Evolutionary conservation across 1,140 invertebrate species (phyloP).

Genomic region (Drosophila sechellia): DNA sequence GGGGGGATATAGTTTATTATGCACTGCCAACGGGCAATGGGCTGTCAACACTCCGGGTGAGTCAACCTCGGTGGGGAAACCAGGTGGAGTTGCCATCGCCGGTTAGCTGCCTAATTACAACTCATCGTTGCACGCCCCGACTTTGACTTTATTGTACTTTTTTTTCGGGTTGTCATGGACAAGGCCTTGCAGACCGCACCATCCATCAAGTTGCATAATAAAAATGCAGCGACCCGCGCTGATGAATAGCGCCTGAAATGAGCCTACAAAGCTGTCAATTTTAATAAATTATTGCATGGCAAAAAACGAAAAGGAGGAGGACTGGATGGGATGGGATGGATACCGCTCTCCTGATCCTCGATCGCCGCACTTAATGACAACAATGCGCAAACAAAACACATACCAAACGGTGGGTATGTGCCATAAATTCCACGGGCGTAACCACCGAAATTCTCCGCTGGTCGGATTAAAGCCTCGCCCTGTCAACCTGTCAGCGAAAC

Average conservation of each 20-base stretch:
- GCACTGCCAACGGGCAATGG: constrained; percentile 30
- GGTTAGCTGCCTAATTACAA: constrained; percentile 73
- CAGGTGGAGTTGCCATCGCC: constrained; percentile 28
- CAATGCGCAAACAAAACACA: constrained; percentile 81
- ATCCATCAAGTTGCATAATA: constrained; percentile 84
- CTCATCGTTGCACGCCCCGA: constrained; percentile 55
- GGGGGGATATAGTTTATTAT: constrained; percentile 44
- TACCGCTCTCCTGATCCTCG: constrained; percentile 18
- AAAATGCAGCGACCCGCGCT: constrained; percentile 75
- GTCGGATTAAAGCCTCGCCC: constrained; percentile 50
- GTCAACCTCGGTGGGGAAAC: constrained; percentile 8
- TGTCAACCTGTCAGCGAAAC: constrained; percentile 68
- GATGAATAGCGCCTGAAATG: constrained; percentile 84
- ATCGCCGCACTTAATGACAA: constrained; percentile 73
- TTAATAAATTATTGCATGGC: constrained; percentile 82
- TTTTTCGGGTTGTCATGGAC: constrained; percentile 51
- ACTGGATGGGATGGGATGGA: neutral
- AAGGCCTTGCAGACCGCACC: constrained; percentile 67
- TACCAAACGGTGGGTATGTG: constrained; percentile 66
- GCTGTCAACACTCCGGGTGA: constrained; percentile 60
- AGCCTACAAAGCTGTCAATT: constrained; percentile 84
- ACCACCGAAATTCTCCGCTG: constrained; percentile 29
- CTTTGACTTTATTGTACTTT: constrained; percentile 13
- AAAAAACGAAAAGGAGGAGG: constrained; percentile 36
- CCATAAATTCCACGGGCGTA: constrained; percentile 65